Conservation (phyloP, 2,113 vertebrate species). For the Crotalus viridis region DNA sequence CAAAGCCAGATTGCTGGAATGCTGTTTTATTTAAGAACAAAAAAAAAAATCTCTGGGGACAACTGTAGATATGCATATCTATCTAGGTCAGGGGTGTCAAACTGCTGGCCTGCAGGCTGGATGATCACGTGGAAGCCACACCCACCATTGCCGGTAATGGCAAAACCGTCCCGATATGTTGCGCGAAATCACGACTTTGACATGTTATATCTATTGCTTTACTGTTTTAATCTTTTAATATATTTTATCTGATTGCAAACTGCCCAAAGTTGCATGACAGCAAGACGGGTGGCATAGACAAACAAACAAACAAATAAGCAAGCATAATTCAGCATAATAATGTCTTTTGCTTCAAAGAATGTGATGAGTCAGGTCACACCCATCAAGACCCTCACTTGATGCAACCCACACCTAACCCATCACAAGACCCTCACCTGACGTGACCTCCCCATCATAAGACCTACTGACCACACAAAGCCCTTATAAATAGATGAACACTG, state of each 20-base stretch:
- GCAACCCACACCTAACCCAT: no score
- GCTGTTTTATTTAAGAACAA: not conserved
- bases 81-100: not conserved
- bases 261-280: not conserved
- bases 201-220: not conserved
- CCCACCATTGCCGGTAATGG: no score
- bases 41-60: not conserved
- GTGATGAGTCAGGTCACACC: no score
- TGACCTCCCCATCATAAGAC: no score
- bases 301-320: not conserved
- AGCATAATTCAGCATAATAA: not conserved
- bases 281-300: not conserved
- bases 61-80: not conserved
- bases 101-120: no score
- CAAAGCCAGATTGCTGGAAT: not conserved
- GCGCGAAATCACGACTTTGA: no score
- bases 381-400: no score
- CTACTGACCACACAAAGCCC: no score
- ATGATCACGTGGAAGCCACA: no score
- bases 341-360: not conserved
- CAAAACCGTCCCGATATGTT: no score
- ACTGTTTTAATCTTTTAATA: not conserved
- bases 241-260: not conserved
- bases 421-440: no score
- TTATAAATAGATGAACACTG: no score